Evolutionary conservation across 2,797 vertebrate genomes (phyloP), one percentile per base, ranked within the genome.

Genomic region (Enteromius treurensis): DNA sequence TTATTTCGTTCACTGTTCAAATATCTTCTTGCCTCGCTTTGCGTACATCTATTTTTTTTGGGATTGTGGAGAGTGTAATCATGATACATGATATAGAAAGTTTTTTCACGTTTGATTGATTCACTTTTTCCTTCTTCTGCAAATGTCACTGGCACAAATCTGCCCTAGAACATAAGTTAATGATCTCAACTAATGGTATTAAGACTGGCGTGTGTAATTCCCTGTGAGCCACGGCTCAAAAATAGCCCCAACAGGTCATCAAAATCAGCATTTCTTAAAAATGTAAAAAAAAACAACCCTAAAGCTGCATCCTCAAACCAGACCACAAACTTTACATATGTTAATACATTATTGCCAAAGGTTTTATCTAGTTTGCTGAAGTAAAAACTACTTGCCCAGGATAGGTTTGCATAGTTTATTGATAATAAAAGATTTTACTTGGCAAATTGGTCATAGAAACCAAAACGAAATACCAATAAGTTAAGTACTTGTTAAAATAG

Each of bases 91-190:
- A 37, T 37, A 37, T 37, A 37, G 37, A 37, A 37, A 37, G 26
- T 26, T 47, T 71, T 71, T 58, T n/a, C 34, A 42, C 23, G 67
- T 53, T 65, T 76, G 62, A 53, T 29, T 47, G 3, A 70, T 60
- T 80, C 40, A 15, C 17, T 23, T 62, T 77, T 67, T 3, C 60
- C 32, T 45, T 49, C 73, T 34, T 77, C 47, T 74, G 55, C 7
- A 81, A 74, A 81, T 81, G 80, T 81, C 58, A 74, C 60, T 49
- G 26, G 42, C 42, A 55, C 37, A 65, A 76, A 68, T 76, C 47
- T 55, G 51, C 42, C 70, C 21, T 5, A 51, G 80, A 49, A 82
- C 58, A 68, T 4, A 67, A 67, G 73, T 55, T 82, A 68, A 67
- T 76, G 62, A 76, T 82, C 71, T 68, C 60, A 15, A 11, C 29